Conservation (phyloP, 2,888 invertebrate genomes). For the Clitarchus hookeri region DNA sequence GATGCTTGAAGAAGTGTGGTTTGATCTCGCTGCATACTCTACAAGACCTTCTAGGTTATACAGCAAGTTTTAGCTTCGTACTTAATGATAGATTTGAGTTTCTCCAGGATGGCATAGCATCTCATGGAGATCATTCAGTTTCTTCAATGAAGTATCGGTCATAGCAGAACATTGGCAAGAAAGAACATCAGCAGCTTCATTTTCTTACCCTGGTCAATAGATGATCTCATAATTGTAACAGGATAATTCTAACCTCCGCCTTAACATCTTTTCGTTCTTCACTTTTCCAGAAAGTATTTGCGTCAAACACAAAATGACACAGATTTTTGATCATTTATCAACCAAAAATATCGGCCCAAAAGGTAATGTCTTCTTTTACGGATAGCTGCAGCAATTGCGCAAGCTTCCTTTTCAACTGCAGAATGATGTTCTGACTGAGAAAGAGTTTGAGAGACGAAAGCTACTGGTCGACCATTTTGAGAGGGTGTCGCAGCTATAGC, state of each 20-base stretch:
- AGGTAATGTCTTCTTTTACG: neutral
- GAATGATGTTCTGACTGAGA: conserved; percentile 5
- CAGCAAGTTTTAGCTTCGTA: neutral
- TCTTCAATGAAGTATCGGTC: neutral
- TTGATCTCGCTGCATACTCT: neutral
- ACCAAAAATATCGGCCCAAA: neutral
- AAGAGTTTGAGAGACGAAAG: neutral
- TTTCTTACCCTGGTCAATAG: neutral
- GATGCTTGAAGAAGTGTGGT: no score
- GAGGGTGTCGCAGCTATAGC: no score
- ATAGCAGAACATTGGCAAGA: neutral
- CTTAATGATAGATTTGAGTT: no score
- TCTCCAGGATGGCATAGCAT: no score
- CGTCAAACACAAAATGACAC: neutral
- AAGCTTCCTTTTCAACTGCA: conserved; percentile 19
- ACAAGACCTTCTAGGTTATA: neutral
- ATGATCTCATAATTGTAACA: no score
- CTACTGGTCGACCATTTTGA: conserved; percentile 34
- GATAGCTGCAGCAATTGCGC: neutral
- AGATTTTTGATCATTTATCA: conserved; percentile 15
- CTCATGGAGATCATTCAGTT: no score
- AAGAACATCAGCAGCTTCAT: neutral
- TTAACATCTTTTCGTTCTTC: conserved; percentile 3
- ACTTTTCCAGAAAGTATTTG: conserved; percentile 12
- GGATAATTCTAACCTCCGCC: conserved; percentile 5